Base-by-base conservation (phyloP, 2,113 vertebrate species). In the Ibidorhyncha struthersii region DNA sequence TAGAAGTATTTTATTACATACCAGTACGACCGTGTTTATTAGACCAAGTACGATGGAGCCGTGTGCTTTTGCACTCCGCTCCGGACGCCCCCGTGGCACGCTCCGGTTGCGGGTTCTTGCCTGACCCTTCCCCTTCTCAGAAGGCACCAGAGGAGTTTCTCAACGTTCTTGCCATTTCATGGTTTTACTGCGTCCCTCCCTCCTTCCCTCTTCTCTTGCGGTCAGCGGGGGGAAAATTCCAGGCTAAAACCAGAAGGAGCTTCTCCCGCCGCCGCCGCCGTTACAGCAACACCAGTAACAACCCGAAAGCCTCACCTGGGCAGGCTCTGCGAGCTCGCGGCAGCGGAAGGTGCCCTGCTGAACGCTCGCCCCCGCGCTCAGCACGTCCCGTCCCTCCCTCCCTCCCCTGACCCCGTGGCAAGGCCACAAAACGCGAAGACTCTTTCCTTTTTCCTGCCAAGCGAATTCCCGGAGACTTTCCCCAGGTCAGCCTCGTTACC, bases 1-100 rank as follows among this genome's bases (percentile, higher is more conserved):
- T 2, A 30, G 1, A 16, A 11, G 25, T 1, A 17, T 13, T 36
- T 53, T 7, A 13, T 4, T 17, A 9, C 2, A 38, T 1, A 12
- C 6, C 53, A 12, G 9, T 2, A 14, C 40, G 34, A 52, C 21
- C 0, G 7, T 2, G 11, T 29, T 80, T 29, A 12, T 7, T 18
- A 16, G 49, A 23, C 12, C 11, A 30, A 36, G 55, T 1, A 14
- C 0, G 36, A 36, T 0, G 20, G 43, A 56, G 56, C 41, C 32
- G 9, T 25, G 76, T 3, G 29, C n/a, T 0, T 61, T 6, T 41
- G 61, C 62, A 9, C 9, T 11, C 43, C 8, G 8, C 72, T 25
- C 74, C 12, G 3, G 18, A 13, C 45, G 13, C 2, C 12, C 2
- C 58, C 1, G 3, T 2, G 12, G 23, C 29, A 2, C 2, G 1